These are phyloP conservation scores for Microctonus brassicae DNA, from an alignment of 2,888 invertebrate species.

Conservation along the genomic window DNA sequence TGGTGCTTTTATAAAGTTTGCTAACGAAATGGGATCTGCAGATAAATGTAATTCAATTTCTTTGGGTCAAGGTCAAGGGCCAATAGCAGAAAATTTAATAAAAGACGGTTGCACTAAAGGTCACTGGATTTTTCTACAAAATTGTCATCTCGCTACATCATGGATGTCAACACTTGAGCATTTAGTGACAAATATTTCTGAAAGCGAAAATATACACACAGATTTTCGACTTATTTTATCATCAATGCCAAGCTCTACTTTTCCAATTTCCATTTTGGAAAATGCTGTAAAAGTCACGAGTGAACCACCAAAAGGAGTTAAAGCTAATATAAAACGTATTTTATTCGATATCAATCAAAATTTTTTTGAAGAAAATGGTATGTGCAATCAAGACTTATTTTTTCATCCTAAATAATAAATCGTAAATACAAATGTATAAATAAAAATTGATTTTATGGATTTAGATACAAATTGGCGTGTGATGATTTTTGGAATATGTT, in stretches of 20 bases:
- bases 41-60: slow-evolving; percentile 86
- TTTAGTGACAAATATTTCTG: slow-evolving; percentile 80
- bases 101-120: slow-evolving; percentile 79
- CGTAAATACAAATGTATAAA: not conserved
- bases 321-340: slow-evolving; percentile 89
- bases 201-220: slow-evolving; percentile 75
- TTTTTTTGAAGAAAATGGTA: slow-evolving; percentile 86
- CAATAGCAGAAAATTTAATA: slow-evolving; percentile 87
- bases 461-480: slow-evolving; percentile 79
- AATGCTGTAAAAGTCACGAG: slow-evolving; percentile 95
- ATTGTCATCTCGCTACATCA: slow-evolving; percentile 92
- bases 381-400: slow-evolving; percentile 47
- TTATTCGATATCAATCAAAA: slow-evolving; percentile 82
- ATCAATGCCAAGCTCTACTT: slow-evolving; percentile 88
- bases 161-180: slow-evolving; percentile 92
- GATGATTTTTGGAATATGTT: slow-evolving; percentile 86
- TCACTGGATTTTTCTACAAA: slow-evolving; percentile 91
- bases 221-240: slow-evolving; percentile 89
- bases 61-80: slow-evolving; percentile 92
- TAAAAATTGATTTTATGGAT: slow-evolving; percentile 65
- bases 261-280: slow-evolving; percentile 92
- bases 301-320: slow-evolving; percentile 92
- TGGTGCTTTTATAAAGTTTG: slow-evolving; percentile 85
- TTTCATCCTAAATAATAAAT: not conserved
- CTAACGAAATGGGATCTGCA: slow-evolving; percentile 79